Conservation (phyloP, 2,797 vertebrate species). For the Moxostoma hubbsi region DNA sequence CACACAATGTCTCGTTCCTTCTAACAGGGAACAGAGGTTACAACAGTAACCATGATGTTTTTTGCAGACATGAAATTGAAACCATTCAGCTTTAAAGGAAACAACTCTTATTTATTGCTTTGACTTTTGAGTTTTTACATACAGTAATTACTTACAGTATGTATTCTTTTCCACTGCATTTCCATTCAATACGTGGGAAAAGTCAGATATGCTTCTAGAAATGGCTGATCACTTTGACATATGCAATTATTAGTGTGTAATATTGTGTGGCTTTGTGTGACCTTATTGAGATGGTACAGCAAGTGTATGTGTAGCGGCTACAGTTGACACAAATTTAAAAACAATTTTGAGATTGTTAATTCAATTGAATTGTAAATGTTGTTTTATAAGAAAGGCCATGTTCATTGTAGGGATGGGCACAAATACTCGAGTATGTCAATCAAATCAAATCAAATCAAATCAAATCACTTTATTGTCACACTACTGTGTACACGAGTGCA, state of each 20-base stretch:
- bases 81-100: slow-evolving; percentile 13
- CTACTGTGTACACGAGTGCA: too few species aligned
- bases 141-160: not conserved
- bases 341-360: slow-evolving; percentile 5
- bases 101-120: slow-evolving; percentile 14
- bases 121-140: slow-evolving; percentile 7
- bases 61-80: slow-evolving; percentile 40
- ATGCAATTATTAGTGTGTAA: not conserved
- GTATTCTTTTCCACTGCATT: not conserved
- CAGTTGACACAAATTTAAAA: not conserved
- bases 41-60: too few species aligned
- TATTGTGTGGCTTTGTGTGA: not conserved
- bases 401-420: not conserved
- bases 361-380: not conserved
- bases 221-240: slow-evolving; percentile 2
- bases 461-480: too few species aligned
- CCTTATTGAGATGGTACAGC: not conserved
- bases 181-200: not conserved
- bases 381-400: slow-evolving; percentile 4
- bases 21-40: too few species aligned
- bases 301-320: not conserved
- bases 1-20: too few species aligned
- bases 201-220: too few species aligned
- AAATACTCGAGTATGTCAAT: too few species aligned
- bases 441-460: too few species aligned